Evolutionary conservation across 2,888 invertebrate species (phyloP).

Genomic region (Cheilosia vernalis): DNA sequence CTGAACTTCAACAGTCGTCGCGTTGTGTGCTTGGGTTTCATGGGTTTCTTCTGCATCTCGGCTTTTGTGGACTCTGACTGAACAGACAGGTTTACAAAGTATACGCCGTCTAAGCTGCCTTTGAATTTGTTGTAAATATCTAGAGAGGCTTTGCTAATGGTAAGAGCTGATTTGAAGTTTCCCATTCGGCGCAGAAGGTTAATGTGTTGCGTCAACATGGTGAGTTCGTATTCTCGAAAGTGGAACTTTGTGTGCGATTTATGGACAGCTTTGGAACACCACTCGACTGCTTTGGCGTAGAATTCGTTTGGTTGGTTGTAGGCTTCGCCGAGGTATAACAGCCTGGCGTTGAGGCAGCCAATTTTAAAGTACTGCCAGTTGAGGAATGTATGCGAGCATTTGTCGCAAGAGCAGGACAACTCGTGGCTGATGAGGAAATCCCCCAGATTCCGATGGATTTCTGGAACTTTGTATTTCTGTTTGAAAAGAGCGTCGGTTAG

Average conservation of each 20-base stretch:
- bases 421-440: constrained; percentile 61
- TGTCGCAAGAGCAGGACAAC: constrained; percentile 58
- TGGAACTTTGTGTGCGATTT: constrained; percentile 47
- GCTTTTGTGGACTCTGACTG: constrained; percentile 43
- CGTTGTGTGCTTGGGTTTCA: constrained; percentile 9
- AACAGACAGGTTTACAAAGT: constrained; percentile 40
- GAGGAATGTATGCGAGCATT: constrained; percentile 73
- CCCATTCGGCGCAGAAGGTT: constrained; percentile 79
- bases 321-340: constrained; percentile 78
- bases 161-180: constrained; percentile 77
- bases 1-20: constrained; percentile 50
- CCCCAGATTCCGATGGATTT: constrained; percentile 22
- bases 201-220: constrained; percentile 77
- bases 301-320: constrained; percentile 78
- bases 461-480: constrained; percentile 44
- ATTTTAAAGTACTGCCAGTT: constrained; percentile 78
- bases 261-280: constrained; percentile 73
- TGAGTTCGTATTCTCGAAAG: constrained; percentile 63
- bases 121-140: constrained; percentile 53
- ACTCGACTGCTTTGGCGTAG: constrained; percentile 77
- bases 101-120: constrained; percentile 41
- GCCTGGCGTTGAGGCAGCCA: constrained; percentile 80
- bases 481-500: background rate
- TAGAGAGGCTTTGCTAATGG: constrained; percentile 59
- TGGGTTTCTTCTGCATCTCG: constrained; percentile 28